These are phyloP conservation scores for Dendropsophus ebraccatus DNA, from an alignment of 2,113 vertebrate genomes.

Conservation along the genomic window DNA sequence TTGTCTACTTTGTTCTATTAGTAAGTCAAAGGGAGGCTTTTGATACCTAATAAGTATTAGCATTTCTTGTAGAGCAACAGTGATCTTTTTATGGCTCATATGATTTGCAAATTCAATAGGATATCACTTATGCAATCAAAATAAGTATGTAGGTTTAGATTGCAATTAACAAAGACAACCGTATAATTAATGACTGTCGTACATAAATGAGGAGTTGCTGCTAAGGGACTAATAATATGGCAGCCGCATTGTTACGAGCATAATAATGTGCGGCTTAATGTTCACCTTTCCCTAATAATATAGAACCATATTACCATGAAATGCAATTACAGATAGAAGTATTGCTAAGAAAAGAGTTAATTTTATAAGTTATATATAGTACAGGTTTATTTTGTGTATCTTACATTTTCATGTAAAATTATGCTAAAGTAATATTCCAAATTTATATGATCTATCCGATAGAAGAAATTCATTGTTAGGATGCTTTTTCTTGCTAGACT, in stretches of 20 bases:
- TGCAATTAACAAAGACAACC: constrained; percentile 50
- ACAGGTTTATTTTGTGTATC: background rate
- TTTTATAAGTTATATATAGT: background rate
- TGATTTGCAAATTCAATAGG: constrained; percentile 8
- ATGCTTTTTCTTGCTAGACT: no score
- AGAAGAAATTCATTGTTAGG: no score
- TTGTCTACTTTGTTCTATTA: constrained; percentile 3
- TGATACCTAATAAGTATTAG: constrained; percentile 15
- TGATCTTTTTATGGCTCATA: constrained; percentile 23
- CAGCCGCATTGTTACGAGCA: background rate
- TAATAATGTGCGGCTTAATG: background rate
- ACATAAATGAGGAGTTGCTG: constrained; percentile 40
- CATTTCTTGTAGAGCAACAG: background rate
- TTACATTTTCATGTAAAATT: background rate
- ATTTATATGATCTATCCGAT: background rate
- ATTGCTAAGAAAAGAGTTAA: background rate
- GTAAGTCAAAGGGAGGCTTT: background rate
- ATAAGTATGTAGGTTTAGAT: constrained; percentile 31
- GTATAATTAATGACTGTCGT: constrained; percentile 47
- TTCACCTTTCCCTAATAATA: background rate
- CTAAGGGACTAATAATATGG: constrained; percentile 48
- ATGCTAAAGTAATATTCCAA: background rate
- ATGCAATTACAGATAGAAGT: background rate
- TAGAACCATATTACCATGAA: background rate
- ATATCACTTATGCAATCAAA: constrained; percentile 47